Evolutionary conservation across 2,113 vertebrate genomes (phyloP), one percentile per base, ranked within the genome.

Genomic region (Calyptommatus sinebrachiatus): DNA sequence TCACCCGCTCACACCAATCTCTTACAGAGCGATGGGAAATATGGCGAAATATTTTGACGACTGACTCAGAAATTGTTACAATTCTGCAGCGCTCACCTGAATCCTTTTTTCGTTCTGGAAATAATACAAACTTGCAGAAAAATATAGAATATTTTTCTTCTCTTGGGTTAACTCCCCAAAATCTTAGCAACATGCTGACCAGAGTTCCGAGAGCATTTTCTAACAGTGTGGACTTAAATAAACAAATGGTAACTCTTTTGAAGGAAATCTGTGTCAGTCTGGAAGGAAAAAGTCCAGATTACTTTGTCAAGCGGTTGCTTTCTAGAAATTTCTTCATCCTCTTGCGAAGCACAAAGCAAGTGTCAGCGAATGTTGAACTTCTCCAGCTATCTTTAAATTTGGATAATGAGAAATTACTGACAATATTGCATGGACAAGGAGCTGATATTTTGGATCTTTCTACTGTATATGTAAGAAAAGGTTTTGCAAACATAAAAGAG

Each of bases 251-350:
- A 86, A 87, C 94, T 48, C 81, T 90, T 62, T 87, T 97, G 29
- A 83, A 90, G 71, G 89, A 93, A 1, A 62, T 94, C 48, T 94
- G 90, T 84, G 5, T 71, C 11, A 83, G 89, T 26, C 88, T 96
- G 0, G 90, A 89, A 62, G 93, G 94, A 14, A 77, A 80, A 12
- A 85, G 94, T 26, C 94, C 92, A 29, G 70, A 78, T 73, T 78
- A 86, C 41, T 97, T 98, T 88, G 80, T 91, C 16, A 94, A 89
- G 81, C 84, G 70, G 0, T 70, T 95, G 69, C 91, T 97, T 86
- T 94, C 89, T 26, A 95, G 84, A 91, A 97, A 97, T 77, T 75
- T 88, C 46, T 97, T 96, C 76, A 90, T 97, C 80, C 91, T 97
- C 29, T 94, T 93, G 73, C 92, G 92, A 78, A 97, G 94, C 91